A percentile compares a stretch with the other conserved stretches of the same genome.
Evolutionary conservation across 2,888 invertebrate genomes (phyloP).

Genomic region (Blastobasis lacticolella): DNA sequence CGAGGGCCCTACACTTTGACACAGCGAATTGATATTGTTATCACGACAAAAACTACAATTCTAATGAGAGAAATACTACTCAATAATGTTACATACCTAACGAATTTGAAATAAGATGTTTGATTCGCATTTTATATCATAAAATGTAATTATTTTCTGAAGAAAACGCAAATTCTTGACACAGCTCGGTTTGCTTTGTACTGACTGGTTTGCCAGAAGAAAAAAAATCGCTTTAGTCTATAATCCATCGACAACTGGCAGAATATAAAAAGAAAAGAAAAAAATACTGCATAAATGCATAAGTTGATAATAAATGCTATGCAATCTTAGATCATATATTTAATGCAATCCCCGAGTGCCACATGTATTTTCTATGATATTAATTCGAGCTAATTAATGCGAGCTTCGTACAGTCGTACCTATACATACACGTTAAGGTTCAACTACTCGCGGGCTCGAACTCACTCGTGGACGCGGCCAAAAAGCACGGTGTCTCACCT

Average conservation of each 20-base stretch:
- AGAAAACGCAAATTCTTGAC: slow-evolving; percentile 62
- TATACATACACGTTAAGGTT: too few species aligned
- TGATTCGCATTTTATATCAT: slow-evolving; percentile 44
- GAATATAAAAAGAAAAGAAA: background rate
- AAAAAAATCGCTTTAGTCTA: background rate
- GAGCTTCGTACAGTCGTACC: too few species aligned
- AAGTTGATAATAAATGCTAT: background rate
- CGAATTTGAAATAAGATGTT: slow-evolving; percentile 20
- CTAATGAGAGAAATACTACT: slow-evolving; percentile 6
- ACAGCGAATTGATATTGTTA: slow-evolving; percentile 42
- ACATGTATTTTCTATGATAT: too few species aligned
- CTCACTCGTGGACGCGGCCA: too few species aligned
- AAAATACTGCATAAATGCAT: background rate
- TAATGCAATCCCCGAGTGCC: too few species aligned
- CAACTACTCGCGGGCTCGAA: too few species aligned
- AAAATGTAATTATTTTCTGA: slow-evolving; percentile 34
- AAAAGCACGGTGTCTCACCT: too few species aligned
- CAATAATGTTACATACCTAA: slow-evolving; percentile 22
- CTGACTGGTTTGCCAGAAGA: slow-evolving; percentile 33
- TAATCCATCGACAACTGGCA: background rate
- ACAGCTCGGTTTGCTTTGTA: slow-evolving; percentile 69
- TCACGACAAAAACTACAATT: slow-evolving; percentile 12
- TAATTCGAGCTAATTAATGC: too few species aligned
- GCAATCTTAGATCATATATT: too few species aligned
- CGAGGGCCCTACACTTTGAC: slow-evolving; percentile 55